Base-by-base conservation (phyloP, 2,113 vertebrate species). In the Mesoclemmys tuberculata region DNA sequence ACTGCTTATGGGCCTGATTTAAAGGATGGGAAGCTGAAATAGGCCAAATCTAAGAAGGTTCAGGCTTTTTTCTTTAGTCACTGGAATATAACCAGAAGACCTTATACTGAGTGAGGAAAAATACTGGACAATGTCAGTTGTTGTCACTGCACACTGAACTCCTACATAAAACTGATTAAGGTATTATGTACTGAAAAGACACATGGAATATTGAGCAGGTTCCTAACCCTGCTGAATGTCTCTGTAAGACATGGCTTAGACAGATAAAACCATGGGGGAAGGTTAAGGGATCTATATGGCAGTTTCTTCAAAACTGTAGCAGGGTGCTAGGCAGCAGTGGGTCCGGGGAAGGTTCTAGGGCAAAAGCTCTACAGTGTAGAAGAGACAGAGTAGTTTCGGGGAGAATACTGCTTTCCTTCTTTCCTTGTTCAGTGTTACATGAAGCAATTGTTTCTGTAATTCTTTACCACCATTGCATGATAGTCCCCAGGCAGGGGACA, bases 51-150 rank as follows among this genome's bases (percentile, higher is more conserved):
- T 89, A 84, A 80, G 44, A 16, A 19, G 5, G 46, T n/a, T n/a
- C 80, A 92, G 86, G 35, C 3, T 91, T 97, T 91, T 82, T 68
- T 88, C 26, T 86, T 95, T 88, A 89, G 94, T 77, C 51, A 5
- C 68, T 91, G 10, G 38, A 75, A 29, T 79, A 26, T 55, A 92
- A 82, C 13, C 44, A 79, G 46, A 22, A 41, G 38, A 44, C 38
- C 88, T 29, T 27, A 64, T 4, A 11, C 82, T 86, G 24, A 71
- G 22, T 78, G 74, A 84, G 84, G 92, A 96, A 29, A 75, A 41
- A 46, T 90, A 49, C 5, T 85, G 22, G 19, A 80, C 31, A 31
- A 82, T 82, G 29, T 44, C 79, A 4, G 13, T 77, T 48, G 8
- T 4, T 46, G 29, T 89, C 56, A 77, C 29, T 4, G 24, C 49